Evolutionary conservation across 2,888 invertebrate genomes (phyloP), one percentile per base, ranked within the genome.

Genomic region (Agrochola litura): DNA sequence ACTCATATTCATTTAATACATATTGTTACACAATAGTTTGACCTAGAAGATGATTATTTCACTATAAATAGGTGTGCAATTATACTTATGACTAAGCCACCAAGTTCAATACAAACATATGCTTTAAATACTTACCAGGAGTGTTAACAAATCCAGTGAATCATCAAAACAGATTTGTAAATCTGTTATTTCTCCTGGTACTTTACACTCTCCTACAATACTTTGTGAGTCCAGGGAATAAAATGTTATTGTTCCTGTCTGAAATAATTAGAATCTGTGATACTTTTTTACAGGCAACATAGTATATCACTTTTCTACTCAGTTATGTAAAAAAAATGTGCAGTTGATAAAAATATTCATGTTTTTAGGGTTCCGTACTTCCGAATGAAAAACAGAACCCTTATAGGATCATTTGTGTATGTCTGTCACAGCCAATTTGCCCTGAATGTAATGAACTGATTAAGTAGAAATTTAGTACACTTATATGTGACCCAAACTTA

Each of bases 91-190:
- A 41, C 4, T 52, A 78, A 43, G 58, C 41, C 22, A 30, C 2
- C n/a, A 52, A 69, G 77, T 60, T 61, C 25, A 54, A 46, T 79
- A 37, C 14, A 61, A 43, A 22, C 6, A 70, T 12, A 30, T 19
- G 41, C 30, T 37, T 56, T 52, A 64, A 22, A 65, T 12, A 79
- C 94, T 94, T 89, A 97, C 97, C 92, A 97, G 87, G 6, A 97
- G 91, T 70, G 95, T 95, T 74, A 97, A 88, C 73, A 97, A 95
- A 86, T 98, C 98, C 49, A 98, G 93, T 76, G 97, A 97, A 91
- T 98, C 98, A 95, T 98, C 98, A 90, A 97, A 97, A 91, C 98
- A 98, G 85, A 98, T 97, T 90, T 97, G 97, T 75, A 98, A 93
- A 82, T 97, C 97, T 71, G 94, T 95, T 77, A 98, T 97, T 88